phyloP scores from a whole-genome alignment of 2,797 vertebrate species.

The Amphiprion clarkii region DNA sequence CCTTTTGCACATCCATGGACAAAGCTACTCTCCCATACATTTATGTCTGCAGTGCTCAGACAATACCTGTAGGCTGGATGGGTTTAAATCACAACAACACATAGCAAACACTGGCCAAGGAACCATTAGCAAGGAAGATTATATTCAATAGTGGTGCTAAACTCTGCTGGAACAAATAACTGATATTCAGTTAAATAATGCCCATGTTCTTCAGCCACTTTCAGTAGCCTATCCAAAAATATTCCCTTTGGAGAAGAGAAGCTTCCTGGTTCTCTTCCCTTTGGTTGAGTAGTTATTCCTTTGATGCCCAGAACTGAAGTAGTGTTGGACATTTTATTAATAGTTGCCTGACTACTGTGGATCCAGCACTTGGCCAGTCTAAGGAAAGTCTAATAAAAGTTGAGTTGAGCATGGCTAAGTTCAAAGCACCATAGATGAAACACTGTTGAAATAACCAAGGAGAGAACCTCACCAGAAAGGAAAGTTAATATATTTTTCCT shows the following conservation, averaged over 20 bases:
- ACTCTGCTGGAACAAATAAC: conserved; percentile 27
- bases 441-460: not conserved
- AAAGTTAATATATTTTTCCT: conserved; percentile 8
- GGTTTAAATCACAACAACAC: conserved; percentile 12
- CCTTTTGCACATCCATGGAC: not conserved
- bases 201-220: conserved; percentile 15
- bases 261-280: conserved; percentile 23
- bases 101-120: conserved; percentile 15
- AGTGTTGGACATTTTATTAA: conserved; percentile 44
- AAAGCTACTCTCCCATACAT: not conserved
- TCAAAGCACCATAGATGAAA: conserved; percentile 11
- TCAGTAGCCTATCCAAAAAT: conserved; percentile 23
- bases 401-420: not conserved
- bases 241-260: conserved; percentile 27
- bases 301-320: conserved; percentile 41
- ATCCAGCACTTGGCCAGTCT: conserved; percentile 23
- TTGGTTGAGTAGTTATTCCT: conserved; percentile 20
- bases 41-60: not conserved
- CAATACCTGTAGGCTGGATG: not conserved
- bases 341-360: conserved; percentile 20
- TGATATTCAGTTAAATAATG: conserved; percentile 35
- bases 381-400: conserved; percentile 34
- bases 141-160: conserved; percentile 22
- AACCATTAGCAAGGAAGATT: conserved; percentile 7
- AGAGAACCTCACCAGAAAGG: conserved; percentile 6